Conservation (phyloP, 2,113 vertebrate genomes). For the Platichthys flesus region DNA sequence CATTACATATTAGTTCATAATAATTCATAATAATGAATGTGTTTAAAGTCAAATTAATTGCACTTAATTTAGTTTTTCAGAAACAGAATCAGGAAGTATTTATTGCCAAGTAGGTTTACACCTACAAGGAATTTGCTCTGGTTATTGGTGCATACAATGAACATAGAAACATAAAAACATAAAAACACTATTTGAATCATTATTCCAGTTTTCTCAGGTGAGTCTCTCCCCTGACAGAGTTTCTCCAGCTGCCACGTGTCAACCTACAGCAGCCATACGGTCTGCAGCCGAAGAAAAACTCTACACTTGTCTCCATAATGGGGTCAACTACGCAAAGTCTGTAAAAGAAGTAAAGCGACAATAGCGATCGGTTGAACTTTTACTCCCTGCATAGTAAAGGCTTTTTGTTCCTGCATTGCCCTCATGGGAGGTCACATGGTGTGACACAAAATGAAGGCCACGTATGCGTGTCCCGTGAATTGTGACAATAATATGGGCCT, state of each 20-base stretch:
- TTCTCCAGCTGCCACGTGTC: conserved; percentile 28
- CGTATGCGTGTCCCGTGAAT: conserved; percentile 27
- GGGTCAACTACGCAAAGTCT: conserved; percentile 42
- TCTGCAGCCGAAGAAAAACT: conserved; percentile 10
- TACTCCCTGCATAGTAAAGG: conserved; percentile 30
- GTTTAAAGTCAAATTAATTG: not conserved
- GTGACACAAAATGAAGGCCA: conserved; percentile 40
- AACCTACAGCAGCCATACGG: not conserved
- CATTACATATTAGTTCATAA: too few relatives aligned
- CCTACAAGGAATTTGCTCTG: too few relatives aligned
- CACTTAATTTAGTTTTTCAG: too few relatives aligned
- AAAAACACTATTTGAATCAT: too few relatives aligned
- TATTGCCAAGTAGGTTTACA: too few relatives aligned
- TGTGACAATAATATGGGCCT: conserved; percentile 38
- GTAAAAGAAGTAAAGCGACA: conserved; percentile 34
- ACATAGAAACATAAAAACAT: too few relatives aligned
- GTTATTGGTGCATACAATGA: too few relatives aligned
- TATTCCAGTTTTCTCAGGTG: not conserved
- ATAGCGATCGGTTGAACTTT: conserved; percentile 55
- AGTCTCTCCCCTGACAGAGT: too few relatives aligned
- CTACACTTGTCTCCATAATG: conserved; percentile 39
- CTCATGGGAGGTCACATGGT: conserved; percentile 67
- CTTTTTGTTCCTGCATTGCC: conserved; percentile 62
- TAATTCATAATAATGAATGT: too few relatives aligned
- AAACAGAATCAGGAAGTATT: too few relatives aligned